Base-by-base conservation (phyloP, 2,888 invertebrate genomes). In the Ophion costatus region DNA sequence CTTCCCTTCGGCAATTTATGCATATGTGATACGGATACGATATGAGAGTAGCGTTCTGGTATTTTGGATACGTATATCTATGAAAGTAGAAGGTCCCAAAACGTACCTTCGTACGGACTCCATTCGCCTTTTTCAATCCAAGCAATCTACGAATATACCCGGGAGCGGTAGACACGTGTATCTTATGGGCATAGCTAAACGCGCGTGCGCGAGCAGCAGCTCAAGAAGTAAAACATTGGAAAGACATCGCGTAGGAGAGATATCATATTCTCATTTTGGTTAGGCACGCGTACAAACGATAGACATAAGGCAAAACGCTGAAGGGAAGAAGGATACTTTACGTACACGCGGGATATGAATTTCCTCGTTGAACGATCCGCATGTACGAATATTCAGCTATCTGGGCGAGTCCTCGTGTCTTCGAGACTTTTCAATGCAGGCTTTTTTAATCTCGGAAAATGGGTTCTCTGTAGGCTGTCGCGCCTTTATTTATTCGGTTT, bases 1-100 rank as follows among this genome's bases (percentile, higher is more conserved):
- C 59, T 64, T 77, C 82, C 80, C 82, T 80, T 66, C 70, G 77
- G 82, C 85, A 82, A 82, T 85, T 85, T 85, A 80, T 82, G 82
- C 77, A 85, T 78, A 82, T 83, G 85, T 66, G 80, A 82, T 80
- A 82, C 76, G 59, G 80, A 84, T 82, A 66, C 77, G 57, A 76
- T 59, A 71, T 76, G 45, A 61, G 61, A 63, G 74, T n/a, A 29
- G 57, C 64, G 51, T 9, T 45, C 17, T 69, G 38, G 69, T 38
- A n/a, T 73, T 42, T 69, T 11, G 45, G 14, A 11, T 42, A 51
- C 33, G 22, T n/a, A 51, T 11, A 17, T 69, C 7, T 73, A 71
- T 64, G 0, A 20, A 56, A 24, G 33, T 64, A 80, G 29, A 69
- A 78, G 45, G 77, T 22, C 45, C 56, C 33, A 45, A 29, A 69